Evolutionary conservation across 2,888 invertebrate genomes (phyloP).

Genomic region (Anoncus sp.): DNA sequence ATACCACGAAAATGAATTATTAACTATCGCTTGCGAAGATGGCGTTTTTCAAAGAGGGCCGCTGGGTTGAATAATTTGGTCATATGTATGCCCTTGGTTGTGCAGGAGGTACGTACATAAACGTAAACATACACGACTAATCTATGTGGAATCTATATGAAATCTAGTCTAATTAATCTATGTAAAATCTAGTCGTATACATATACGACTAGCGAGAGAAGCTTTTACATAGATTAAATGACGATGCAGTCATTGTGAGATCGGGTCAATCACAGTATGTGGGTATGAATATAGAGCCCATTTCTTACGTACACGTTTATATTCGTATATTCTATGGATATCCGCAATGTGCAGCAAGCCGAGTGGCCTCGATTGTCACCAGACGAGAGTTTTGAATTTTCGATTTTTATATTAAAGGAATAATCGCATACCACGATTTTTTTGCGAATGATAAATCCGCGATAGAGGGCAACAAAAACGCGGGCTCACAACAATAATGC

Average conservation of each 20-base stretch:
- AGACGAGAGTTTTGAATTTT: too few relatives aligned
- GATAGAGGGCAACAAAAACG: too few relatives aligned
- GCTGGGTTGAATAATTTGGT: background rate
- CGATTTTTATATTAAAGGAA: too few relatives aligned
- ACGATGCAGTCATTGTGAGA: background rate
- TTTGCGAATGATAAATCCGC: too few relatives aligned
- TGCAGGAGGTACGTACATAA: background rate
- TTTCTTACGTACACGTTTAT: background rate
- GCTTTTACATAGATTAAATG: background rate
- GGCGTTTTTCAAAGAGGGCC: background rate
- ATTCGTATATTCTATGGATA: conserved; percentile 6
- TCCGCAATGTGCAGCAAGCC: too few relatives aligned
- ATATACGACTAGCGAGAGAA: too few relatives aligned
- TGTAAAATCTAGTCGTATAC: too few relatives aligned
- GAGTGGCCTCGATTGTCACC: too few relatives aligned
- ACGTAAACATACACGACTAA: background rate
- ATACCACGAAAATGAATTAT: background rate
- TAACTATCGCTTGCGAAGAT: background rate
- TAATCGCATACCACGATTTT: too few relatives aligned
- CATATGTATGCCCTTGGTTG: background rate
- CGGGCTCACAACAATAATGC: too few relatives aligned
- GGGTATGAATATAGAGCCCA: background rate
- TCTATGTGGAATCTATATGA: too few relatives aligned
- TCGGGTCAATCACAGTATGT: background rate
- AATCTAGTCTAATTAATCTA: too few relatives aligned